These are phyloP conservation scores for Rana temporaria DNA, from an alignment of 2,113 vertebrate species.

Conservation along the genomic window DNA sequence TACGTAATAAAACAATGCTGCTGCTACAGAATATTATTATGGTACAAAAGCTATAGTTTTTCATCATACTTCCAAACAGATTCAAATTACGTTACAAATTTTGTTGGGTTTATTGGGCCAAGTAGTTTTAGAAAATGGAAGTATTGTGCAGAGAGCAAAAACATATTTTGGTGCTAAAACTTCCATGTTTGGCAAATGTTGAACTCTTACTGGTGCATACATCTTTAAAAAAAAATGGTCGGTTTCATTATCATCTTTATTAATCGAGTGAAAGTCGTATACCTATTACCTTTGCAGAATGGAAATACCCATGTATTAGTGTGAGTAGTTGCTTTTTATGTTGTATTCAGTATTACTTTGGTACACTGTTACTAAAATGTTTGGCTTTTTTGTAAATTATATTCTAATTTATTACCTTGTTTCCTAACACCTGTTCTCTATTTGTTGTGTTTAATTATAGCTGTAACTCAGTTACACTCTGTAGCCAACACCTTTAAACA, in stretches of 20 bases:
- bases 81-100: neutral
- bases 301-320: conserved; percentile 84
- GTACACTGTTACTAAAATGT: conserved; percentile 95
- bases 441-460: conserved; percentile 88
- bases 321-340: conserved; percentile 96
- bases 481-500: conserved; percentile 81
- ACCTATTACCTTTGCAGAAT: conserved; percentile 87
- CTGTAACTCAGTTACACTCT: conserved; percentile 86
- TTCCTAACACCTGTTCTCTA: conserved; percentile 89
- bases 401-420: conserved; percentile 99
- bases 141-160: conserved; percentile 17
- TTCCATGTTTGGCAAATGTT: conserved; percentile 19
- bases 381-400: conserved; percentile 96
- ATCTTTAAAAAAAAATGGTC: conserved; percentile 64
- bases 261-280: conserved; percentile 89
- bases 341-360: conserved; percentile 98
- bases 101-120: neutral
- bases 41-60: conserved; percentile 29
- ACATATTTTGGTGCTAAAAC: conserved; percentile 42
- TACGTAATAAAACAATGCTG: conserved; percentile 2
- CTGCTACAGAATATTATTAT: conserved; percentile 29
- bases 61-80: neutral
- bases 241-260: conserved; percentile 72
- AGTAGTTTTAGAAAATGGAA: conserved; percentile 8
- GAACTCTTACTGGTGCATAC: conserved; percentile 64